Evolutionary conservation across 1,140 invertebrate genomes (phyloP).

Genomic region (Wiebesia pumilae): DNA sequence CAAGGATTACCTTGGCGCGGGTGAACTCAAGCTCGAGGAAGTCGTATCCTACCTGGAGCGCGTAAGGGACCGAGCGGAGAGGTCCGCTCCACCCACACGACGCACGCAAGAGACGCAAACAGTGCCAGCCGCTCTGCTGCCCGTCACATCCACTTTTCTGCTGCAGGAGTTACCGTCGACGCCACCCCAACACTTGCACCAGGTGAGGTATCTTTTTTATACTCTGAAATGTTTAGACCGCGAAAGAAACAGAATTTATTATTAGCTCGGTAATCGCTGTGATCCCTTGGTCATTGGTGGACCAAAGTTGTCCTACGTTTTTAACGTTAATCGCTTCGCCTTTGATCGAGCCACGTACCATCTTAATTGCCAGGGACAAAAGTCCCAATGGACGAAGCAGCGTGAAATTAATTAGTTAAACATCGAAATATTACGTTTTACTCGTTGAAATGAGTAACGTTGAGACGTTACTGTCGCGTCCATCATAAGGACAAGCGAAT

Average conservation of each 20-base stretch:
- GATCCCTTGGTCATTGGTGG: background rate
- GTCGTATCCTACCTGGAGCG: conserved; percentile 68
- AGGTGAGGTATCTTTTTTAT: conserved; percentile 57
- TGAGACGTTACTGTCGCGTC: no score
- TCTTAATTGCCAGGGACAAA: no score
- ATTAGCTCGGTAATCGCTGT: no score
- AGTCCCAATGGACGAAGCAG: no score
- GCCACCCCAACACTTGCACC: conserved; percentile 67
- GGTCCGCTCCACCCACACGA: conserved; percentile 66
- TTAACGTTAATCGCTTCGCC: no score
- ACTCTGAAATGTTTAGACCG: no score
- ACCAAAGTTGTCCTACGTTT: background rate
- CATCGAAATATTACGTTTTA: no score
- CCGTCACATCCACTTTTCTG: conserved; percentile 65
- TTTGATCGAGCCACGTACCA: background rate
- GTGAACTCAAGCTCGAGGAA: conserved; percentile 69
- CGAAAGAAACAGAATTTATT: no score
- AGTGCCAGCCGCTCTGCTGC: conserved; percentile 67
- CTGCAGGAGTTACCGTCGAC: conserved; percentile 69
- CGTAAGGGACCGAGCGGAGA: conserved; percentile 68
- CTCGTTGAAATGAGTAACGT: no score
- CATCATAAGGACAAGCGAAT: no score
- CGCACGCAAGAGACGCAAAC: conserved; percentile 73
- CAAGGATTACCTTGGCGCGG: conserved; percentile 63
- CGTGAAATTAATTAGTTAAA: no score